Base-by-base conservation (phyloP, 2,888 invertebrate species). In the Tholera decimalis region DNA sequence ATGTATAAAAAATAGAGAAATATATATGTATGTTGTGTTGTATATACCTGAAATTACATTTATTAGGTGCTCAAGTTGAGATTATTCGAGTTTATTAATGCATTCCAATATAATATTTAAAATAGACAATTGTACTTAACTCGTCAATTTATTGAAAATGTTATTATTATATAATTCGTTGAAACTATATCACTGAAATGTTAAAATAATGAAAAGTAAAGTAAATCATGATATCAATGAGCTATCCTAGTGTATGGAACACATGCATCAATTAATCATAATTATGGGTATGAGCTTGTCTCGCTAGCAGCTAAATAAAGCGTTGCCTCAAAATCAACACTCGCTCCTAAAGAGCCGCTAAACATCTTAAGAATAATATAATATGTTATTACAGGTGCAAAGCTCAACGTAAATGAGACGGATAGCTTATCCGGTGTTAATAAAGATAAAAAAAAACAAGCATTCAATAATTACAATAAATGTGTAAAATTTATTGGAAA, bases 1-100 rank as follows among this genome's bases (percentile, higher is more conserved):
- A 61, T 69, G 65, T 79, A 79, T 59, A 73, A 33, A 66, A 64
- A 59, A 69, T 73, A 70, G 39, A 61, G 33, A 68, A 50, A 63
- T 53, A 73, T 77, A 73, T 77, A 63, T 79, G 24, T 73, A 59
- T 54, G 44, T 73, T 82, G 46, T 74, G 66, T 79, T 82, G 53
- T 82, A 71, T 68, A 53, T 60, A 70, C 49, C 50, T 64, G 59
- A 71, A 63, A 73, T 71, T 62, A 37, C 72, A 78, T 70, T 56
- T 64, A 77, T 65, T 73, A 68, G 74, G 83, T 81, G 81, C 81
- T 82, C 78, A 80, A 77, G 71, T 69, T 73, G 37, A 75, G 69
- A 67, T 63, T 59, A 44, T 63, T 66, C 57, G 56, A 76, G 64
- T 70, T 67, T 69, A 70, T 41, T 26, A 77, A 68, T 51, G 22